A percentile compares a stretch with the other conserved stretches of the same genome.
Evolutionary conservation across 2,797 vertebrate genomes (phyloP).

Genomic region (Sebastiscus albofasciatus): DNA sequence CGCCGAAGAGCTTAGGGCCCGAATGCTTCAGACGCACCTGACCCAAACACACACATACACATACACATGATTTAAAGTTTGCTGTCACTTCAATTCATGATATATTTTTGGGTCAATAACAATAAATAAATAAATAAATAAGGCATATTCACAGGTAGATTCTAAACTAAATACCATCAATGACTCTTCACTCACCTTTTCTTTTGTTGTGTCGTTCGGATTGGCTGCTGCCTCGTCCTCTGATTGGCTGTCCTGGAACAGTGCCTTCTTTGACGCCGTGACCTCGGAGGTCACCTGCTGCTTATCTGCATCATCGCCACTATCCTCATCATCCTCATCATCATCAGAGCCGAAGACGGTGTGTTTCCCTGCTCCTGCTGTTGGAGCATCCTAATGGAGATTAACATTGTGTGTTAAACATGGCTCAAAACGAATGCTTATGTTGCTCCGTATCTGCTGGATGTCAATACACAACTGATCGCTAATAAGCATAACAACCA

Average conservation of each 20-base stretch:
- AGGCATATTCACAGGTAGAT: background rate
- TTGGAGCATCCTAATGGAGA: conserved; percentile 79
- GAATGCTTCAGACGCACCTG: conserved; percentile 14
- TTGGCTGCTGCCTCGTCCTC: conserved; percentile 34
- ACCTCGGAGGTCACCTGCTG: background rate
- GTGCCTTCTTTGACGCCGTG: conserved; percentile 24
- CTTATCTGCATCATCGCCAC: conserved; percentile 47
- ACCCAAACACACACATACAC: background rate
- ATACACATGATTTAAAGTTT: background rate
- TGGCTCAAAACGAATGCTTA: background rate
- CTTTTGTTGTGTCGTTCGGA: conserved; percentile 14
- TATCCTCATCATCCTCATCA: conserved; percentile 78
- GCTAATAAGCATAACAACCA: no score
- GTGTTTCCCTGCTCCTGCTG: conserved; percentile 83
- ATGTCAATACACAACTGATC: background rate
- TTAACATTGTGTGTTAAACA: background rate
- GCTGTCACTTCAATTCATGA: background rate
- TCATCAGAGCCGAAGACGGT: conserved; percentile 91
- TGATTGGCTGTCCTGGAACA: conserved; percentile 57
- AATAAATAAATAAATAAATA: background rate
- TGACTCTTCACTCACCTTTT: conserved; percentile 41
- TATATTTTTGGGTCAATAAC: background rate
- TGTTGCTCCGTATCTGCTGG: background rate
- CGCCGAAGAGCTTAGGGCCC: conserved; percentile 84
- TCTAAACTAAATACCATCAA: background rate